Evolutionary conservation across 2,888 invertebrate genomes (phyloP), one percentile per base, ranked within the genome.

Genomic region (Pseudoips prasinana): DNA sequence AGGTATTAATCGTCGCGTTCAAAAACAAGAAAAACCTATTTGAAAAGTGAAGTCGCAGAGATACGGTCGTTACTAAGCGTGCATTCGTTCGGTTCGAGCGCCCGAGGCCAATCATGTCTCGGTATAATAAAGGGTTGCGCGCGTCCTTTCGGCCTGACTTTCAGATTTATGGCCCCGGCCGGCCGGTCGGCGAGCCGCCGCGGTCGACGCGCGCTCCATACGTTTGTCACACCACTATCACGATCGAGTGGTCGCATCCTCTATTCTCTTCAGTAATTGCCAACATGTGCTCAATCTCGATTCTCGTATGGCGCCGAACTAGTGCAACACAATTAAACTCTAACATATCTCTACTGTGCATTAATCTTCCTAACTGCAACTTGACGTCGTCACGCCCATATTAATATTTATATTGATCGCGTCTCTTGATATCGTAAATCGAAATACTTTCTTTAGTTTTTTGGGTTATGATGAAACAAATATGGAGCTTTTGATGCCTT

Each of bases 91-190:
- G 69, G 76, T 73, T 69, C 67, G 67, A 79, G 69, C 76, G 83
- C 86, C 80, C 61, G 74, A 70, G 87, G 87, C 76, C 82, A 82
- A 85, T 86, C 87, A 87, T 85, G 87, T 78, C 85, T 80, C 66
- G 73, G 68, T 71, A 70, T 86, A 87, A 87, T 86, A 82, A 83
- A 84, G 85, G 86, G 82, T 73, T 84, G 77, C 65, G 73, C 65
- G 64, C 74, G 79, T 78, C 79, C 73, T 74, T 73, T 76, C 64
- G 61, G 80, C 56, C 64, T 48, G 70, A 58, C 70, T 68, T 70
- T 71, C 66, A 79, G 79, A 85, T 87, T 85, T 87, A 86, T 85
- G 64, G 73, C 32, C 50, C 40, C 57, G 51, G 56, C 40, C 57
- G 51, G 56, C 55, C 51, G 56, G 52, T 54, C 62, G 49, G 66